A percentile compares a stretch with the other conserved stretches of the same genome.
These are phyloP conservation scores for Rhamnusium bicolor DNA, from an alignment of 2,888 invertebrate species.

Conservation along the genomic window DNA sequence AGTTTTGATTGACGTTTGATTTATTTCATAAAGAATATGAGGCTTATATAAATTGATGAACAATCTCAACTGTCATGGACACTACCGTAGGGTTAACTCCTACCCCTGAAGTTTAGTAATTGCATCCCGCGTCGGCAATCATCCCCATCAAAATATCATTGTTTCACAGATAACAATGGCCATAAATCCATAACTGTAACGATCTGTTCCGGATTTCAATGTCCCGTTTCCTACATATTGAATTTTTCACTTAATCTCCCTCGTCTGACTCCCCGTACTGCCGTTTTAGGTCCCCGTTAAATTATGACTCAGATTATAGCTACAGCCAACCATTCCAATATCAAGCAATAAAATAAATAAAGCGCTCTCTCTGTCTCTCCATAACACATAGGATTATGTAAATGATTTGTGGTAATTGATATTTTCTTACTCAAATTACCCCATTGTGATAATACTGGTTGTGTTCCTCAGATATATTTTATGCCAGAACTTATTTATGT, in stretches of 20 bases:
- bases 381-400: conserved; percentile 33
- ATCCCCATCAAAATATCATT: conserved; percentile 58
- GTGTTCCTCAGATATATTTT: neutral
- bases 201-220: conserved; percentile 64
- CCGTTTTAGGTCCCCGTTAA: conserved; percentile 38
- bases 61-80: conserved; percentile 40
- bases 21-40: conserved; percentile 35
- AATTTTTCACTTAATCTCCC: conserved; percentile 61
- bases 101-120: conserved; percentile 47
- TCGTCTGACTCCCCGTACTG: conserved; percentile 20
- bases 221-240: conserved; percentile 61
- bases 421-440: neutral
- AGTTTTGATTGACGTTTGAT: conserved; percentile 40
- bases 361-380: conserved; percentile 29
- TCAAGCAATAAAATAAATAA: conserved; percentile 46
- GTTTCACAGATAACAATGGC: conserved; percentile 62
- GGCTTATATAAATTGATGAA: conserved; percentile 34
- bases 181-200: conserved; percentile 67
- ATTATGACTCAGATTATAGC: conserved; percentile 48
- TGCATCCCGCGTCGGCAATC: conserved; percentile 53
- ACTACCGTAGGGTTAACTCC: conserved; percentile 19
- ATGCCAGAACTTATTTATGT: neutral
- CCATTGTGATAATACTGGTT: neutral
- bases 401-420: conserved; percentile 38
- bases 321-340: conserved; percentile 39